phyloP scores from a whole-genome alignment of 2,113 vertebrate species.

The Hippocampus guttulatus region DNA sequence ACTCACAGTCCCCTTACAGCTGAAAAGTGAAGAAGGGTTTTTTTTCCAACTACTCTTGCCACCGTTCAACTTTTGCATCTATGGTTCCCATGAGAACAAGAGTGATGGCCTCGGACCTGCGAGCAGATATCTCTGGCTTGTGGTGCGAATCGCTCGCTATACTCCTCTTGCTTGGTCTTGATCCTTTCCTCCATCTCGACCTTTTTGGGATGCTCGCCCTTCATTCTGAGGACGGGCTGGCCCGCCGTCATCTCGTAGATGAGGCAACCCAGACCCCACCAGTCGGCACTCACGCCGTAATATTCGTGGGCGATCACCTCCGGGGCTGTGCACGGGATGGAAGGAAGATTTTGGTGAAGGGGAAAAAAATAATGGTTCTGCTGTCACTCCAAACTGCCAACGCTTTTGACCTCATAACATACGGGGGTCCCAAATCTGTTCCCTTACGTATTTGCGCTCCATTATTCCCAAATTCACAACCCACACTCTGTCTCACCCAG shows the following conservation, averaged over 20 bases:
- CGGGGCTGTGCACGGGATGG: conserved; percentile 64
- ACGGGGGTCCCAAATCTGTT: no score
- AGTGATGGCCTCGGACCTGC: conserved; percentile 55
- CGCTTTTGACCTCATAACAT: no score
- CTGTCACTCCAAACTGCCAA: no score
- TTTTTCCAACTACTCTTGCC: background rate
- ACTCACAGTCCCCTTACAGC: no score
- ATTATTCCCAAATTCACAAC: no score
- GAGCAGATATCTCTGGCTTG: conserved; percentile 67
- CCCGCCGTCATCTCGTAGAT: conserved; percentile 83
- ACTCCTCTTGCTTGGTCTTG: conserved; percentile 53
- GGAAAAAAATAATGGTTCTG: no score
- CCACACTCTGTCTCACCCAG: no score
- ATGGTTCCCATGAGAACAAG: background rate
- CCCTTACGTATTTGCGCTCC: no score
- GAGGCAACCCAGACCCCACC: conserved; percentile 86
- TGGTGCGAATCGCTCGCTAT: conserved; percentile 62
- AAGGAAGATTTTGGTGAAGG: background rate
- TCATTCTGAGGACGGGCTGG: conserved; percentile 64
- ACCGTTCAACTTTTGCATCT: background rate
- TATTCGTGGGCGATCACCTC: conserved; percentile 74
- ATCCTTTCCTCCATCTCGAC: conserved; percentile 77
- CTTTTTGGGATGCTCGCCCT: conserved; percentile 63
- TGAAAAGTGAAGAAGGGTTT: no score
- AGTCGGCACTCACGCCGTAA: conserved; percentile 77